A percentile compares a stretch with the other conserved stretches of the same genome.
Evolutionary conservation across 2,888 invertebrate species (phyloP).

Genomic region (Calameuta idolon): DNA sequence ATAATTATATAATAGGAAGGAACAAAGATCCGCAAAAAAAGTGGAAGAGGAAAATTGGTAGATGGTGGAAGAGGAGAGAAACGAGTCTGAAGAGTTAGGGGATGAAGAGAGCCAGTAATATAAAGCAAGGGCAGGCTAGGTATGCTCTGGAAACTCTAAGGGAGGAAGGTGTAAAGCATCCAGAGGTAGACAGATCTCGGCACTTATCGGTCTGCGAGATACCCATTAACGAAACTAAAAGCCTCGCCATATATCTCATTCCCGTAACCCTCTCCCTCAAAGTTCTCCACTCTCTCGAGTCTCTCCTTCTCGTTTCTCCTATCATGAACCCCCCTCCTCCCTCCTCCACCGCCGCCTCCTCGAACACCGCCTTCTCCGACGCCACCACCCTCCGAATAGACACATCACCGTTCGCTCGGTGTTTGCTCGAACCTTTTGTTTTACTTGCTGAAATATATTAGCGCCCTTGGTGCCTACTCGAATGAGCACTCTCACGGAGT

Average conservation of each 20-base stretch:
- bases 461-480: conserved; percentile 32
- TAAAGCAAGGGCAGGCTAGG: conserved; percentile 10
- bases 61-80: background rate
- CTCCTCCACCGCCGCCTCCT: conserved; percentile 18
- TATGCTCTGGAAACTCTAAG: conserved; percentile 13
- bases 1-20: conserved; percentile 30
- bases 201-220: conserved; percentile 67
- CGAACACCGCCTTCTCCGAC: background rate
- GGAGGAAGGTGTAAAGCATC: conserved; percentile 64
- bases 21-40: background rate
- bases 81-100: conserved; percentile 7
- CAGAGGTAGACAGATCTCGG: conserved; percentile 65
- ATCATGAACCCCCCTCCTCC: conserved; percentile 33
- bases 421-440: conserved; percentile 61
- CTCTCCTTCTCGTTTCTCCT: conserved; percentile 26
- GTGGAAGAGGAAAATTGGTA: background rate
- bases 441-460: conserved; percentile 60
- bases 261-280: conserved; percentile 47
- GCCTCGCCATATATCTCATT: conserved; percentile 65
- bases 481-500: background rate
- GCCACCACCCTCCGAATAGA: conserved; percentile 55
- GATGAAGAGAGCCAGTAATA: conserved; percentile 26
- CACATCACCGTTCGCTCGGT: conserved; percentile 58
- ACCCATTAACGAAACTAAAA: conserved; percentile 68
- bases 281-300: conserved; percentile 22